Evolutionary conservation across 2,113 vertebrate genomes (phyloP), one percentile per base, ranked within the genome.

Genomic region (Barnardius zonarius): DNA sequence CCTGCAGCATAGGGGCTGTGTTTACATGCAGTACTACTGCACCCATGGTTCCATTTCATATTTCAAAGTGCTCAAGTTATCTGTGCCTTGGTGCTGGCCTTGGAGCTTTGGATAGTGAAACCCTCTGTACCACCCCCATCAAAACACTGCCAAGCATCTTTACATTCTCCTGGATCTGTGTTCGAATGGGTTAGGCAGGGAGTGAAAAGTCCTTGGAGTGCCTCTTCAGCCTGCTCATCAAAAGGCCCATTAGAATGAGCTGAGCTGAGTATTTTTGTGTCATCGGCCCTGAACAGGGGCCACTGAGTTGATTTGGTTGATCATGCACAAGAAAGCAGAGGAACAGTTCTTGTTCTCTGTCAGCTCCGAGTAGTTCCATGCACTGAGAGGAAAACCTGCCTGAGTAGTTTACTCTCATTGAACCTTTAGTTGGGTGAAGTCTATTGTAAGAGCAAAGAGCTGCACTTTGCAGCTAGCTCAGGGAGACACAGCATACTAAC

Each of bases 401-500:
- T 0, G 1, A 79, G 49, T 49, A 14, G 13, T 48, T 83, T 78
- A 39, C 20, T 74, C 33, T 59, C 3, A 0, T 51, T 2, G 3
- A 55, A 39, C 43, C 48, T 91, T 64, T 27, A 39, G 27, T 31
- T 91, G 31, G 0, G 1, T 44, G 43, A 83, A 87, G 44, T n/a
- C 44, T 93, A 66, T 57, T 92, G 13, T 62, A 69, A 87, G 57
- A 90, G 17, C 30, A 48, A 57, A 79, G 67, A 89, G 48, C 69
- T 82, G 48, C 11, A n/a, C 48, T 91, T 91, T 85, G 54, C 67
- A 87, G 84, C 70, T 70, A 83, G 67, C 28, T 74, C 28, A 46
- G 70, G 78, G 75, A 83, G 44, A 66, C 52, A 16, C 0, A 1
- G 74, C 31, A n/a, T 9, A 18, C 49, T 0, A 0, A 31, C 43